Evolutionary conservation across 2,797 vertebrate species (phyloP).

Genomic region (Alectoris magna): DNA sequence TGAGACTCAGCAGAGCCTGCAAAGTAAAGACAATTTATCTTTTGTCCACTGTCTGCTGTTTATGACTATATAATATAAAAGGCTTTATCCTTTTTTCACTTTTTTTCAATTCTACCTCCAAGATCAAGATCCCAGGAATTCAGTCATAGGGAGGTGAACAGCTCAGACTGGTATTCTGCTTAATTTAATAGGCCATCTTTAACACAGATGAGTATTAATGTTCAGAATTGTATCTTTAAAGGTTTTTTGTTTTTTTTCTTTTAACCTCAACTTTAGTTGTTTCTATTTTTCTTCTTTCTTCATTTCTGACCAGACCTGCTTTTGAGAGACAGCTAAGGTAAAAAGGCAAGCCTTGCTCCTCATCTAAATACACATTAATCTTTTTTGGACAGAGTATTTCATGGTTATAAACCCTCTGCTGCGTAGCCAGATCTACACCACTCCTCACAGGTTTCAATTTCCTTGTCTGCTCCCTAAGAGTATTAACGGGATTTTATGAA

Average conservation of each 20-base stretch:
- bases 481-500: background rate
- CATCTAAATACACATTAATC: background rate
- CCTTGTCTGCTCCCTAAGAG: background rate
- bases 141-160: background rate
- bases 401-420: constrained; percentile 11
- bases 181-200: background rate
- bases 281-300: background rate
- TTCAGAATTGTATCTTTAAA: background rate
- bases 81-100: background rate
- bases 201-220: background rate
- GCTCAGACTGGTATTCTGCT: background rate
- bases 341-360: background rate
- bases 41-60: background rate
- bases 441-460: background rate
- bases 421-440: background rate
- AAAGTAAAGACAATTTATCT: background rate
- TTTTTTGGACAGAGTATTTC: background rate
- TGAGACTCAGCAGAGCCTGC: background rate
- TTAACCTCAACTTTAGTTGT: background rate
- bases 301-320: background rate
- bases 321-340: background rate
- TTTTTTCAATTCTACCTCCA: background rate
- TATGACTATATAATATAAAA: background rate
- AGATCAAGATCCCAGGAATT: background rate
- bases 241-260: background rate